These are phyloP conservation scores for Sebastes flavidus DNA, from an alignment of 2,797 vertebrate genomes.

Conservation along the genomic window DNA sequence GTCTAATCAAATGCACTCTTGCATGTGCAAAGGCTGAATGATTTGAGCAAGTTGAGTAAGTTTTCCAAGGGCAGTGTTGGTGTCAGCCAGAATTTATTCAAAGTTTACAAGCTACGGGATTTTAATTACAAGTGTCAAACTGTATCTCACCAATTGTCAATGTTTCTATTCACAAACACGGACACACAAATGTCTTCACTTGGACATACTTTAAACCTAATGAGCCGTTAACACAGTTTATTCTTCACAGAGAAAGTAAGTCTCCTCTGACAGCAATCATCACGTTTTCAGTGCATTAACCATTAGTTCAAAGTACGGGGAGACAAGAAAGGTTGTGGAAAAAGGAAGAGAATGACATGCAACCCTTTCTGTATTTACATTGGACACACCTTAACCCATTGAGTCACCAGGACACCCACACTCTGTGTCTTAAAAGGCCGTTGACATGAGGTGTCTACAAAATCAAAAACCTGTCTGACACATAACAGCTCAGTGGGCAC, in stretches of 20 bases:
- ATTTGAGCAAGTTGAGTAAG: conserved; percentile 11
- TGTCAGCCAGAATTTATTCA: background rate
- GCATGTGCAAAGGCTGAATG: background rate
- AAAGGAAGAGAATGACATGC: background rate
- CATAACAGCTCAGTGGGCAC: conserved; percentile 10
- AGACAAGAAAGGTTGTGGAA: background rate
- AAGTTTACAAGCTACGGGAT: background rate
- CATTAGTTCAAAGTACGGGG: background rate
- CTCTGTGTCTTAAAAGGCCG: background rate
- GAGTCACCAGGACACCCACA: background rate
- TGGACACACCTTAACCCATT: background rate
- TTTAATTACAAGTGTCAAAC: background rate
- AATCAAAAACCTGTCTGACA: conserved; percentile 35
- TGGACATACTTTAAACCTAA: background rate
- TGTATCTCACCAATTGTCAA: background rate
- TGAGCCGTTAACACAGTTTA: background rate
- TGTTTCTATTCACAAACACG: background rate
- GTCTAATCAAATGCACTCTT: conserved; percentile 12
- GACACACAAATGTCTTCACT: background rate
- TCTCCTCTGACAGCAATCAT: background rate
- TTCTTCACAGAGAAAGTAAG: background rate
- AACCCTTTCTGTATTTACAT: background rate
- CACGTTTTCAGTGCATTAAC: background rate
- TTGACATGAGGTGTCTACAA: conserved; percentile 28
- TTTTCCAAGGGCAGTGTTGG: background rate